Evolutionary conservation across 2,888 invertebrate genomes (phyloP).

Genomic region (Ferdinandea cuprea): DNA sequence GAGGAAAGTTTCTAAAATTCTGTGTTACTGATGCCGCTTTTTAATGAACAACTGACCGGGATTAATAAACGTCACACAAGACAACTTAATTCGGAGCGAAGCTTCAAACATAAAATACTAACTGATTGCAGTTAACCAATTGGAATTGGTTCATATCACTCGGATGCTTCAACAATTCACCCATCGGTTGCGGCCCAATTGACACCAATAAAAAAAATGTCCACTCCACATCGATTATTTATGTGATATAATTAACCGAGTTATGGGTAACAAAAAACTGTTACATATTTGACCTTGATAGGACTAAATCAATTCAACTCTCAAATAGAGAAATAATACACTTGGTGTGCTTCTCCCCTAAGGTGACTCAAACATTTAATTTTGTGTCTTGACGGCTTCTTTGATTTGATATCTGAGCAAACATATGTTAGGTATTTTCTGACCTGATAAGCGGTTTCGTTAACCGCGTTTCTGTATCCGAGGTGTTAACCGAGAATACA

Average conservation of each 20-base stretch:
- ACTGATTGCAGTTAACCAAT: too few relatives aligned
- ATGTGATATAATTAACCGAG: conserved; percentile 41
- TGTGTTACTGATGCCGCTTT: too few relatives aligned
- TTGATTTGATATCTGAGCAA: conserved; percentile 6
- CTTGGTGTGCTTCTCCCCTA: not conserved
- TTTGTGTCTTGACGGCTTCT: not conserved
- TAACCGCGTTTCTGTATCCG: not conserved
- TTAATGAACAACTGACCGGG: too few relatives aligned
- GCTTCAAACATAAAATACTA: too few relatives aligned
- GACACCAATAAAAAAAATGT: conserved; percentile 60
- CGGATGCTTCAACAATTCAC: not conserved
- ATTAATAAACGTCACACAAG: too few relatives aligned
- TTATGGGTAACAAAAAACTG: conserved; percentile 6
- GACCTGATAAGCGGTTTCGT: conserved; percentile 16
- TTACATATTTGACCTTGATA: conserved; percentile 57
- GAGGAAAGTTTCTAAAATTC: too few relatives aligned
- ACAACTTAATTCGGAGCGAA: too few relatives aligned
- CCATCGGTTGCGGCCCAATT: conserved; percentile 31
- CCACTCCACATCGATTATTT: conserved; percentile 56
- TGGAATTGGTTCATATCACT: conserved; percentile 18
- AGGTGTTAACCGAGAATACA: not conserved
- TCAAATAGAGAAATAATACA: conserved; percentile 14
- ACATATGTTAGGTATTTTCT: conserved; percentile 57
- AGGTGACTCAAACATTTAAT: not conserved
- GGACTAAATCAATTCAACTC: conserved; percentile 49